A percentile compares a stretch with the other conserved stretches of the same genome.
phyloP scores from a whole-genome alignment of 2,888 invertebrate genomes.

The Bimastos eiseni region DNA sequence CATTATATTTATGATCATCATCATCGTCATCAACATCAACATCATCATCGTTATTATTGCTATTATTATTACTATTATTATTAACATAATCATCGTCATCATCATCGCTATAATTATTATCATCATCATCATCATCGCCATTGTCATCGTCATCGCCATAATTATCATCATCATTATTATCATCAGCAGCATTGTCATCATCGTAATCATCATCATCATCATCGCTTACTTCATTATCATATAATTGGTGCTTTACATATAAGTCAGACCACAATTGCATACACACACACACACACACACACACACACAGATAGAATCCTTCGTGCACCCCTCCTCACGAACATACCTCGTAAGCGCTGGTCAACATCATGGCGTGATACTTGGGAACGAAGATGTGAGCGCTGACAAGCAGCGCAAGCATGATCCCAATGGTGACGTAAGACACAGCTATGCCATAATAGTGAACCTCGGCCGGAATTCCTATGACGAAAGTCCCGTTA shows the following conservation, averaged over 20 bases:
- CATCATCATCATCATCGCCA: not conserved
- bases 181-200: not conserved
- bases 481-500: conserved; percentile 38
- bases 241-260: too few relatives aligned
- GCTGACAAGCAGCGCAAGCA: conserved; percentile 23
- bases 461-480: conserved; percentile 38
- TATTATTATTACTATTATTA: too few relatives aligned
- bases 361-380: conserved; percentile 33
- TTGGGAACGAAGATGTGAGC: conserved; percentile 35
- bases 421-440: conserved; percentile 25
- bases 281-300: too few relatives aligned
- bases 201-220: not conserved
- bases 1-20: too few relatives aligned
- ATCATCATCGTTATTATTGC: too few relatives aligned
- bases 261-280: too few relatives aligned
- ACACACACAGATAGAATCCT: not conserved
- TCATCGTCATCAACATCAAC: too few relatives aligned
- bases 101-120: not conserved
- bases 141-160: too few relatives aligned
- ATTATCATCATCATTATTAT: too few relatives aligned
- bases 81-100: too few relatives aligned
- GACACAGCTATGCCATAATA: conserved; percentile 29
- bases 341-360: conserved; percentile 40
- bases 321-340: not conserved
- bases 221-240: not conserved